Evolutionary conservation across 1,140 invertebrate species (phyloP).

Genomic region (Adelges cooleyi): DNA sequence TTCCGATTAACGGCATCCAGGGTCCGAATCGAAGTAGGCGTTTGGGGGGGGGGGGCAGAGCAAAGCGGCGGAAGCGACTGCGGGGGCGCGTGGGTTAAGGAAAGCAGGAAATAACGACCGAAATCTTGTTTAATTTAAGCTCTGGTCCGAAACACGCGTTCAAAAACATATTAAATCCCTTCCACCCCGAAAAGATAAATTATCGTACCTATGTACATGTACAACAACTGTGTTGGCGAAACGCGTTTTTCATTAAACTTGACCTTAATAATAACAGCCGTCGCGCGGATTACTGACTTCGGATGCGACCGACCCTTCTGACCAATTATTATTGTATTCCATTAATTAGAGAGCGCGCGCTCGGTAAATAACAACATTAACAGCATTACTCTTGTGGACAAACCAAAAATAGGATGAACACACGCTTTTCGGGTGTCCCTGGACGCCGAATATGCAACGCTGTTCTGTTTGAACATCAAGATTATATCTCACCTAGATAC

Average conservation of each 20-base stretch:
- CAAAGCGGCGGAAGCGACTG: no score
- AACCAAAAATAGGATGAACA: no score
- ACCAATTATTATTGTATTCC: conserved; percentile 23
- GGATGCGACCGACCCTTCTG: not conserved
- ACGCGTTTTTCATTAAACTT: conserved; percentile 27
- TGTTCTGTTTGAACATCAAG: no score
- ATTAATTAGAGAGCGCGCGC: not conserved
- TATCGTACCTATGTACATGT: conserved; percentile 21
- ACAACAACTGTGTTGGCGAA: conserved; percentile 25
- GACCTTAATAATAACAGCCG: conserved; percentile 19
- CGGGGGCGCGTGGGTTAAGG: no score
- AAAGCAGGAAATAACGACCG: conserved; percentile 9
- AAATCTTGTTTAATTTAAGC: conserved; percentile 26
- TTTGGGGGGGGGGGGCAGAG: no score
- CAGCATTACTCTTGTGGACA: no score
- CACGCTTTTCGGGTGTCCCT: no score
- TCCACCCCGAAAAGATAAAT: conserved; percentile 22
- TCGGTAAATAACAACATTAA: not conserved
- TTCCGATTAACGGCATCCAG: no score
- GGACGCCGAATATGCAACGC: no score
- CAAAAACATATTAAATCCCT: conserved; percentile 27
- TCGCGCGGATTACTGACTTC: conserved; percentile 10
- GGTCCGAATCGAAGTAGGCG: no score
- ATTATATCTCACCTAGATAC: no score
- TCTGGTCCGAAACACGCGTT: conserved; percentile 10